phyloP scores from a whole-genome alignment of 37 sponge, comb jelly and placozoan genomes.

The Bolinopsis microptera region DNA sequence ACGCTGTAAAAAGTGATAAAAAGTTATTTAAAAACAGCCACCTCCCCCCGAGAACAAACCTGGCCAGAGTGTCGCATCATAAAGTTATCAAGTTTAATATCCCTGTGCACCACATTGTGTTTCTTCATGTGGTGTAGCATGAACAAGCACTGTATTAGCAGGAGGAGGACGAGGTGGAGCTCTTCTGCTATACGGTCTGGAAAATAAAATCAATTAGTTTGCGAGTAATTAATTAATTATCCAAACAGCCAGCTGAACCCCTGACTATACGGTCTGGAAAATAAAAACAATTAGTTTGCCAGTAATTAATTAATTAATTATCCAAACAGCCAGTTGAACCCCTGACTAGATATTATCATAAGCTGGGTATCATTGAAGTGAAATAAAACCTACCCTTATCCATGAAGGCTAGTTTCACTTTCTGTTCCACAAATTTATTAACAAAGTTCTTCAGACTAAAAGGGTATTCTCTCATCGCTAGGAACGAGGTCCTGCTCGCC shows the following conservation, averaged over 20 bases:
- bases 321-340: no score
- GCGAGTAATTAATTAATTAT: no score
- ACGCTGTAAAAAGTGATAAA: no score
- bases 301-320: no score
- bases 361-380: no score
- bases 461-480: constrained; percentile 49
- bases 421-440: constrained; percentile 13
- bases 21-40: no score
- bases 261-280: background rate
- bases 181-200: background rate
- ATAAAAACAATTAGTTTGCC: no score
- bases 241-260: no score
- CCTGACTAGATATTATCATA: no score
- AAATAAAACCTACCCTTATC: background rate
- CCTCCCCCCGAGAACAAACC: no score
- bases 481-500: constrained; percentile 57
- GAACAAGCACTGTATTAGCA: constrained; percentile 21
- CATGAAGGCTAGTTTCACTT: constrained; percentile 14
- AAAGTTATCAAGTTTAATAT: constrained; percentile 60
- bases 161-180: background rate
- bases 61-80: constrained; percentile 56
- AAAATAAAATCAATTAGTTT: no score
- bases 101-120: constrained; percentile 15
- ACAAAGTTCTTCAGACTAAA: constrained; percentile 31
- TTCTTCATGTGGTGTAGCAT: background rate